These are phyloP conservation scores for Cydia strobilella DNA, from an alignment of 1,140 invertebrate species.

Conservation along the genomic window DNA sequence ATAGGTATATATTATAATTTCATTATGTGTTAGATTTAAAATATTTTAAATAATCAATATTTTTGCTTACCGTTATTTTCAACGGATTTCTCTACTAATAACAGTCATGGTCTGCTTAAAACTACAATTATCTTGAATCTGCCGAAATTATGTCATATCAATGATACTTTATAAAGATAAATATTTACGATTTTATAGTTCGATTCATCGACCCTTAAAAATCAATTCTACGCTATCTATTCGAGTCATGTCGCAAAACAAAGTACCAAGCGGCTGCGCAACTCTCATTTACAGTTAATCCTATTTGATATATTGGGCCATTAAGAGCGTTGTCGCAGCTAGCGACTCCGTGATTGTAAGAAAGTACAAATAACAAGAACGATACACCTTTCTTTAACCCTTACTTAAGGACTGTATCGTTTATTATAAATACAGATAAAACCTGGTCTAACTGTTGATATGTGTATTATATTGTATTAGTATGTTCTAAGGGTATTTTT, in stretches of 20 bases:
- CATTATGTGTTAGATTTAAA: too few species aligned
- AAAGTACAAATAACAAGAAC: constrained; percentile 62
- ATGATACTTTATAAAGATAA: background rate
- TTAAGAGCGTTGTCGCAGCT: constrained; percentile 63
- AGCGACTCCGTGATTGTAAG: constrained; percentile 61
- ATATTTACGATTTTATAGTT: background rate
- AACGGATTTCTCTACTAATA: too few species aligned
- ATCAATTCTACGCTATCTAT: constrained; percentile 55
- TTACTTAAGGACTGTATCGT: background rate
- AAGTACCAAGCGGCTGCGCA: constrained; percentile 62
- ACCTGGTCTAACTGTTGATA: too few species aligned
- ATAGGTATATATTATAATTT: too few species aligned
- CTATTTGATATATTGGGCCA: constrained; percentile 74
- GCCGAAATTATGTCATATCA: too few species aligned
- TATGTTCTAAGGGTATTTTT: too few species aligned
- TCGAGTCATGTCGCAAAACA: constrained; percentile 64
- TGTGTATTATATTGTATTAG: too few species aligned
- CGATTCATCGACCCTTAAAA: constrained; percentile 38
- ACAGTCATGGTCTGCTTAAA: too few species aligned
- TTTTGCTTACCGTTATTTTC: too few species aligned
- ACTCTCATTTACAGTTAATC: constrained; percentile 73
- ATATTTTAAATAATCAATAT: too few species aligned
- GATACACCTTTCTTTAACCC: constrained; percentile 1
- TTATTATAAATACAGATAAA: too few species aligned
- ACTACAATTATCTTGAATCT: too few species aligned